Conservation (phyloP, 1,140 invertebrate genomes). For the Hydropsyche tenuis region DNA sequence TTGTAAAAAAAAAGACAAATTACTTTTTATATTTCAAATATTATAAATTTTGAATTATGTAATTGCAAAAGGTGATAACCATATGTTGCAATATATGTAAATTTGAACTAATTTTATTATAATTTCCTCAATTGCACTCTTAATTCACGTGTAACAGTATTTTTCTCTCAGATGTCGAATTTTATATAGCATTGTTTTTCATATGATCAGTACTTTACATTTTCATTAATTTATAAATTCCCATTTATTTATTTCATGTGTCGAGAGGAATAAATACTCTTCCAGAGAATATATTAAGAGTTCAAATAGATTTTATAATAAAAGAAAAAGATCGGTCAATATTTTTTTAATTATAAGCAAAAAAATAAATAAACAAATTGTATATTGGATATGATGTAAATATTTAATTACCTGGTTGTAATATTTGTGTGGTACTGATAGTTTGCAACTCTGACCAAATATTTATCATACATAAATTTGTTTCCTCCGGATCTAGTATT, state of each 20-base stretch:
- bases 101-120: no score
- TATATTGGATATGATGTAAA: slow-evolving; percentile 35
- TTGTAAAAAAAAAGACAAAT: slow-evolving; percentile 34
- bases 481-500: slow-evolving; percentile 30
- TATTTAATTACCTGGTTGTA: slow-evolving; percentile 35
- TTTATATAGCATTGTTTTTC: no score
- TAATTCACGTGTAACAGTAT: not conserved
- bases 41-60: not conserved
- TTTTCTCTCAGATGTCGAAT: not conserved
- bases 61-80: no score
- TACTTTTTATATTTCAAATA: slow-evolving; percentile 36
- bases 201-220: no score
- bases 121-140: no score
- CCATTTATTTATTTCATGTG: no score
- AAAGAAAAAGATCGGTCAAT: slow-evolving; percentile 38
- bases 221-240: no score
- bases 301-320: slow-evolving; percentile 46
- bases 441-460: slow-evolving; percentile 36
- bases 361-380: slow-evolving; percentile 27
- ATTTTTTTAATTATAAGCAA: slow-evolving; percentile 48
- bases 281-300: slow-evolving; percentile 26
- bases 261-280: no score
- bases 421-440: slow-evolving; percentile 35
- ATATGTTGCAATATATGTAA: no score
- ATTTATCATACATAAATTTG: slow-evolving; percentile 4